A percentile compares a stretch with the other conserved stretches of the same genome.
Conservation (phyloP, 2,888 invertebrate species). For the Andricus curvator region DNA sequence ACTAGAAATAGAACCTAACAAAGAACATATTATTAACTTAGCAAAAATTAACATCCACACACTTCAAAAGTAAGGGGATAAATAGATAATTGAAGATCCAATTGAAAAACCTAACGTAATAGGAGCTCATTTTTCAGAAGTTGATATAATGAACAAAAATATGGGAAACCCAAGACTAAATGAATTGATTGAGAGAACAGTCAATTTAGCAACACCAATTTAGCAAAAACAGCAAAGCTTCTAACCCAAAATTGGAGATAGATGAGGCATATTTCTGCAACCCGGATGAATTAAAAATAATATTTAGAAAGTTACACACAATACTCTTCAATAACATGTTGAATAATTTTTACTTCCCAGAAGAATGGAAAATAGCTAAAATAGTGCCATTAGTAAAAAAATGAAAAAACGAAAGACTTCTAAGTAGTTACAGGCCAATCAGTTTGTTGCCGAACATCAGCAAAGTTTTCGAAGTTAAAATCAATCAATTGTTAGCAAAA, state of each 20-base stretch:
- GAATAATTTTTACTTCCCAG: slow-evolving; percentile 51
- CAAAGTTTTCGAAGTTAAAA: too few relatives aligned
- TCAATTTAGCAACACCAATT: too few relatives aligned
- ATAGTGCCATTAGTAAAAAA: too few relatives aligned
- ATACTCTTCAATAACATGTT: slow-evolving; percentile 53
- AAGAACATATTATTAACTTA: fast-evolving
- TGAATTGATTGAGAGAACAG: neutral
- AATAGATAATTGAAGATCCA: neutral
- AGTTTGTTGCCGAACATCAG: too few relatives aligned
- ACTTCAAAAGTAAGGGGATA: neutral
- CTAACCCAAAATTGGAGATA: too few relatives aligned
- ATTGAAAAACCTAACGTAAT: neutral
- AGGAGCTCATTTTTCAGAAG: neutral
- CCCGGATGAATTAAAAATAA: slow-evolving; percentile 8
- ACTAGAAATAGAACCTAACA: neutral
- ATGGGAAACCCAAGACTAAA: neutral
- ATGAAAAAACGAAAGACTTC: too few relatives aligned
- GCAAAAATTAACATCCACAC: neutral
- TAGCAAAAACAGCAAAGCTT: too few relatives aligned
- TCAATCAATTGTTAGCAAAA: too few relatives aligned
- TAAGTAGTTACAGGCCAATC: too few relatives aligned
- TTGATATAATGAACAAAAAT: neutral
- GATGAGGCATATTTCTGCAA: too few relatives aligned
- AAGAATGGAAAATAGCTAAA: too few relatives aligned
- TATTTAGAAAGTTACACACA: slow-evolving; percentile 44